These are phyloP conservation scores for Podargus strigoides DNA, from an alignment of 2,797 vertebrate species.

Conservation along the genomic window DNA sequence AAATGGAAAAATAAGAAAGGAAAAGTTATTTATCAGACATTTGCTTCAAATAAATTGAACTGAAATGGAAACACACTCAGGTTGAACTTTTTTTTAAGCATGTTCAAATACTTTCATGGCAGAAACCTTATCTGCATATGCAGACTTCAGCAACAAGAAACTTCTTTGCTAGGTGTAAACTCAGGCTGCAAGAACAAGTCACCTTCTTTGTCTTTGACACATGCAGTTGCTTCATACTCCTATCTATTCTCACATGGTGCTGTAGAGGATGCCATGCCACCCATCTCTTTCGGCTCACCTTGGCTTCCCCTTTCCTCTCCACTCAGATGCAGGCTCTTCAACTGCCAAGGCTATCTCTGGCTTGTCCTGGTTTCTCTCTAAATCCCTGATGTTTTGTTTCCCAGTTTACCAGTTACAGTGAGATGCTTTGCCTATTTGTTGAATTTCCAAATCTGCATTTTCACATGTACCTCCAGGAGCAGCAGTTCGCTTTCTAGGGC, in stretches of 20 bases:
- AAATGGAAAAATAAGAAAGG: not conserved
- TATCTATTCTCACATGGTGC: not conserved
- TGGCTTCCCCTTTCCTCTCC: not conserved
- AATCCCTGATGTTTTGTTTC: not conserved
- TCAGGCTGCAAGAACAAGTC: not conserved
- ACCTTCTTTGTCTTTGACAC: not conserved
- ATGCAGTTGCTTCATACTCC: not conserved
- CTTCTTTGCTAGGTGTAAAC: not conserved
- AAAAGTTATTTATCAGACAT: not conserved
- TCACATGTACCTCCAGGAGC: not conserved
- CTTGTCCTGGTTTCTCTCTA: not conserved
- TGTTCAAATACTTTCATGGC: not conserved
- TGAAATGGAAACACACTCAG: not conserved
- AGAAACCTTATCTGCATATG: not conserved
- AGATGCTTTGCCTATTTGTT: not conserved
- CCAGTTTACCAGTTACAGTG: not conserved
- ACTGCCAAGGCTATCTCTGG: not conserved
- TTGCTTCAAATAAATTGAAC: not conserved
- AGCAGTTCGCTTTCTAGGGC: not conserved
- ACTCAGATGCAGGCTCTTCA: not conserved
- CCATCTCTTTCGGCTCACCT: not conserved
- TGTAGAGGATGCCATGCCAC: not conserved
- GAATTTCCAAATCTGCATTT: not conserved
- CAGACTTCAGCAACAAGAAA: not conserved
- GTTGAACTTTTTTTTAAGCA: not conserved